Evolutionary conservation across 2,888 invertebrate genomes (phyloP).

Genomic region (Phyllotreta cruciferae): DNA sequence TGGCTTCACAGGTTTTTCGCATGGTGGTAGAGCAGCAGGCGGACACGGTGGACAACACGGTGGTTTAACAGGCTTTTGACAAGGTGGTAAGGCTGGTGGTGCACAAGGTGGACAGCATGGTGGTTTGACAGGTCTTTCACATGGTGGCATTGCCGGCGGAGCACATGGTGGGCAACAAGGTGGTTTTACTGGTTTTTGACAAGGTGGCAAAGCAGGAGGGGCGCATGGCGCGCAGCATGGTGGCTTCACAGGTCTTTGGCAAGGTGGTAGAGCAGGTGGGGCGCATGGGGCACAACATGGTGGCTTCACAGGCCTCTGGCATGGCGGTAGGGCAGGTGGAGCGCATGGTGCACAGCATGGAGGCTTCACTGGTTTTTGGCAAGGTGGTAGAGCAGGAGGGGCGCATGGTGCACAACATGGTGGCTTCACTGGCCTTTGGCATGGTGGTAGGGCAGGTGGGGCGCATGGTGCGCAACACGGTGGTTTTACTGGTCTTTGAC

Average conservation of each 20-base stretch:
- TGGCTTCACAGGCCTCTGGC: too few relatives aligned
- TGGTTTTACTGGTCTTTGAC: too few relatives aligned
- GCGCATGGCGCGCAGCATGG: slow-evolving; percentile 5
- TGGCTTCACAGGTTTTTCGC: background rate
- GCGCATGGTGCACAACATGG: slow-evolving; percentile 6
- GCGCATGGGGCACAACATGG: too few relatives aligned
- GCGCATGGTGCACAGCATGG: too few relatives aligned
- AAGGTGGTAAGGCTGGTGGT: background rate
- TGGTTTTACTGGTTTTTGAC: background rate
- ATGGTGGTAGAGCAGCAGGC: background rate
- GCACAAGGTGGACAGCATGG: slow-evolving; percentile 10
- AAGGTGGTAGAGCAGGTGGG: too few relatives aligned
- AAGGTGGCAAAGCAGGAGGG: background rate
- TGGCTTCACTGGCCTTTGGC: background rate
- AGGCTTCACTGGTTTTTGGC: background rate
- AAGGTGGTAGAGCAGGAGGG: background rate
- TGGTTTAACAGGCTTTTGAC: background rate
- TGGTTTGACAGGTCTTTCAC: background rate
- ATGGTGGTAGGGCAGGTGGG: too few relatives aligned
- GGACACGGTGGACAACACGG: slow-evolving; percentile 19
- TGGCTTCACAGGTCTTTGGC: background rate
- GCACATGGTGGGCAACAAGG: background rate
- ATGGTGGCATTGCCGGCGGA: background rate
- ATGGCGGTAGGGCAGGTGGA: too few relatives aligned
- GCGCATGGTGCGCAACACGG: too few relatives aligned